Base-by-base conservation (phyloP, 2,113 vertebrate genomes). In the Andinoacara biseriatus region DNA sequence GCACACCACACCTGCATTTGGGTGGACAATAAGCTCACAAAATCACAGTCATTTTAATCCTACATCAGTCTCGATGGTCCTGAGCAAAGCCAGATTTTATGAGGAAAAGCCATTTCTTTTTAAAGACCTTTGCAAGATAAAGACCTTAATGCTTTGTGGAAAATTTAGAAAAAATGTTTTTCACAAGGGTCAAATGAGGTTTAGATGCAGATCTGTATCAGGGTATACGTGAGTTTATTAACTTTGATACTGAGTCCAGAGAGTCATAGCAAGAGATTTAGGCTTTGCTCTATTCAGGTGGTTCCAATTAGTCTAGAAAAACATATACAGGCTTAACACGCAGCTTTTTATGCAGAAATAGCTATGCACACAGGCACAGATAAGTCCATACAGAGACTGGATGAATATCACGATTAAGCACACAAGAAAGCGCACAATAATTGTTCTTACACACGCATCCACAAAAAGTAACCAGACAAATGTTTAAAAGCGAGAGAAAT, bases 241-340 rank as follows among this genome's bases (percentile, higher is more conserved):
- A 87, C 82, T 88, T 35, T 86, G 89, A 89, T 82, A 90, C 85
- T 87, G 67, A 76, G 79, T 78, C 49, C 60, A 79, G 62, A 69
- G 75, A 87, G 61, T 72, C 57, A 24, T 79, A 35, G 82, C 78
- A 82, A 63, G 76, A 82, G 90, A 83, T 90, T 91, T 90, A 65
- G 80, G 82, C 80, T 88, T 80, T 78, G 29, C 75, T 81, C 78
- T 63, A 65, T 76, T 10, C 17, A 18, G 87, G 76, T 80, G 88
- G 87, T 86, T 93, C 90, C 87, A 92, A 90, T 94, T 90, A 93
- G 78, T 83, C 62, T 88, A 83, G 57, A 80, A 74, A 87, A 84
- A 80, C 40, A 72, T 58, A 58, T 76, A 49, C 26, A 18, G 20
- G 76, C 52, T 65, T 58, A 72, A 80, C 52, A 58, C 7, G 43